Conservation (phyloP, 2,113 vertebrate species). For the Phrynosoma platyrhinos region DNA sequence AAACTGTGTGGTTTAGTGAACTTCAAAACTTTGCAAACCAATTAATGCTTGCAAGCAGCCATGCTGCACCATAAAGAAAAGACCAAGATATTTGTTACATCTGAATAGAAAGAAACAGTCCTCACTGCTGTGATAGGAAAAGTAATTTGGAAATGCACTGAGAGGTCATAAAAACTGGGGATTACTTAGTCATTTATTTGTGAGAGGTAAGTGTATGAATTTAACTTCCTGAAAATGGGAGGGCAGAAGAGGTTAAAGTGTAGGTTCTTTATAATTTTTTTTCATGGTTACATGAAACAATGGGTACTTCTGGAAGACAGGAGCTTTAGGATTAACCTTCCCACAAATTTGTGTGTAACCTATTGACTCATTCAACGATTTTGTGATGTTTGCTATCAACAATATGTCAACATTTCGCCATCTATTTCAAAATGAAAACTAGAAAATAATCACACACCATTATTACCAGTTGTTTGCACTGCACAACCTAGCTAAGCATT, state of each 20-base stretch:
- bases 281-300: conserved; percentile 65
- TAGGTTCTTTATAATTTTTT: conserved; percentile 58
- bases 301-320: conserved; percentile 49
- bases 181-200: conserved; percentile 73
- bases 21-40: conserved; percentile 68
- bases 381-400: conserved; percentile 56
- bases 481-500: conserved; percentile 14
- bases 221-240: conserved; percentile 64
- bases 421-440: conserved; percentile 63
- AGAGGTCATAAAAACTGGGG: conserved; percentile 67
- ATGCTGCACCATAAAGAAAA: conserved; percentile 54
- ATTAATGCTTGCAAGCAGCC: conserved; percentile 70
- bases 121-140: conserved; percentile 41
- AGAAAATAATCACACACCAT: conserved; percentile 57
- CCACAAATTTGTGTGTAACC: conserved; percentile 55
- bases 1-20: conserved; percentile 76
- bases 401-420: conserved; percentile 62
- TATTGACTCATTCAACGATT: conserved; percentile 56
- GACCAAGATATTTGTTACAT: conserved; percentile 74
- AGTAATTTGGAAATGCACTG: conserved; percentile 64
- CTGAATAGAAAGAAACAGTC: conserved; percentile 72
- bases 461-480: conserved; percentile 64
- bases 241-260: not conserved
- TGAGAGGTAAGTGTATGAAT: conserved; percentile 69
- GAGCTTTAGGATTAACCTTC: conserved; percentile 67